Percentiles rank a stretch among this genome's conserved stretches.
Evolutionary conservation across 2,888 invertebrate genomes (phyloP).

Genomic region (Drosophila cognata): DNA sequence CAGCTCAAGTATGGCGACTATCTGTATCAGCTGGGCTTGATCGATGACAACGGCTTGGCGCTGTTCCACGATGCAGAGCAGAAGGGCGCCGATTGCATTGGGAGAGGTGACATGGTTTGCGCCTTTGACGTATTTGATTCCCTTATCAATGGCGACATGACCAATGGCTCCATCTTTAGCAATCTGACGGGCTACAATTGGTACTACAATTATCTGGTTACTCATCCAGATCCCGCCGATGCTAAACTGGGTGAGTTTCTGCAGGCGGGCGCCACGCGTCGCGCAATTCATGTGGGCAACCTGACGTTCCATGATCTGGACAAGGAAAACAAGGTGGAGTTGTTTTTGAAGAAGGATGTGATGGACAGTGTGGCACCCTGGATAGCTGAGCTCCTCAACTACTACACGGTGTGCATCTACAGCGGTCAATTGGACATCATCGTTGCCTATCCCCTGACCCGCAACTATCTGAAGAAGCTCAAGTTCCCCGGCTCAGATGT

Average conservation of each 20-base stretch:
- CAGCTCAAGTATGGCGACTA: constrained; percentile 92
- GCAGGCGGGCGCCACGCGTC: constrained; percentile 86
- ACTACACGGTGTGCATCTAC: constrained; percentile 89
- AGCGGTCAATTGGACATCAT: constrained; percentile 97
- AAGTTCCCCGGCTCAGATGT: constrained; percentile 88
- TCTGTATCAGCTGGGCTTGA: constrained; percentile 90
- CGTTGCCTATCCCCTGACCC: constrained; percentile 94
- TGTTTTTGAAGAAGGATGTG: constrained; percentile 90
- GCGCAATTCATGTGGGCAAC: constrained; percentile 94
- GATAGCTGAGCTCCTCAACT: constrained; percentile 88
- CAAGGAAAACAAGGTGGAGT: constrained; percentile 87
- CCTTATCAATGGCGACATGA: constrained; percentile 87
- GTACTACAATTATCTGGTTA: constrained; percentile 86
- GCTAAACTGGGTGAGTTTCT: constrained; percentile 83
- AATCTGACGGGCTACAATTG: constrained; percentile 82
- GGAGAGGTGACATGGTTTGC: constrained; percentile 87
- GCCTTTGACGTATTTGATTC: constrained; percentile 91
- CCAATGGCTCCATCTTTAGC: constrained; percentile 89
- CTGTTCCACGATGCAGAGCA: constrained; percentile 88
- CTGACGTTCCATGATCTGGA: constrained; percentile 87
- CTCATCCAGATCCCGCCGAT: constrained; percentile 88
- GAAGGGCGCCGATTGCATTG: constrained; percentile 86
- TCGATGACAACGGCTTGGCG: constrained; percentile 87
- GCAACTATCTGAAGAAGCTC: constrained; percentile 90
- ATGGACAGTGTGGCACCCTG: constrained; percentile 92